Percentiles rank a stretch among this genome's conserved stretches.
phyloP scores from a whole-genome alignment of 1,140 invertebrate genomes.

The Drosophila quadrilineata region DNA sequence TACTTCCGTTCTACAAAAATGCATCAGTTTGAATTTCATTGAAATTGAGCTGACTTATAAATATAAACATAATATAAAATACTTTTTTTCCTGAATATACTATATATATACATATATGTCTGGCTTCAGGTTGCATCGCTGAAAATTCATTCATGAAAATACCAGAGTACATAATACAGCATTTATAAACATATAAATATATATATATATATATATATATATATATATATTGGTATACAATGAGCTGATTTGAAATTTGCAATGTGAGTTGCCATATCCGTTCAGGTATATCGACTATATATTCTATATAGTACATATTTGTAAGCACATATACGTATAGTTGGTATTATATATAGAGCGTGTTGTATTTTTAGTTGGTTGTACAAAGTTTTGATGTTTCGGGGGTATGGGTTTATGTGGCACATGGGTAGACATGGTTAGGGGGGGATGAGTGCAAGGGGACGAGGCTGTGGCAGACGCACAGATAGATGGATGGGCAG shows the following conservation, averaged over 20 bases:
- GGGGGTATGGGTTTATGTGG: conserved; percentile 36
- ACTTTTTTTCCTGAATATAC: too few species aligned
- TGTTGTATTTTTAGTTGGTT: conserved; percentile 65
- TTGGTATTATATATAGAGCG: conserved; percentile 64
- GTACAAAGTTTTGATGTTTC: conserved; percentile 67
- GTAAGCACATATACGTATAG: conserved; percentile 1
- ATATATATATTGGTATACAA: conserved; percentile 5
- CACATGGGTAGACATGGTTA: background rate
- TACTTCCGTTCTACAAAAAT: conserved; percentile 20
- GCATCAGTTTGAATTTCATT: conserved; percentile 5
- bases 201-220: conserved; percentile 2
- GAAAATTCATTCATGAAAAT: conserved; percentile 57
- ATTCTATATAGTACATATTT: conserved; percentile 1
- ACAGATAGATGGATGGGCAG: conserved; percentile 46
- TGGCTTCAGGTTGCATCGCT: conserved; percentile 29
- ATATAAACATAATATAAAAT: too few species aligned
- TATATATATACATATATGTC: conserved; percentile 19
- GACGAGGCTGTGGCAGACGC: too few species aligned
- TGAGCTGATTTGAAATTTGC: conserved; percentile 63
- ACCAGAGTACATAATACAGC: too few species aligned
- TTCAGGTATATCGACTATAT: conserved; percentile 31
- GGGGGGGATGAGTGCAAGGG: background rate
- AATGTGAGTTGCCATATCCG: conserved; percentile 73
- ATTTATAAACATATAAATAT: conserved; percentile 12
- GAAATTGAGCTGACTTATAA: conserved; percentile 1